Conservation (phyloP, 2,888 invertebrate species). For the Pardosa pseudoannulata region DNA sequence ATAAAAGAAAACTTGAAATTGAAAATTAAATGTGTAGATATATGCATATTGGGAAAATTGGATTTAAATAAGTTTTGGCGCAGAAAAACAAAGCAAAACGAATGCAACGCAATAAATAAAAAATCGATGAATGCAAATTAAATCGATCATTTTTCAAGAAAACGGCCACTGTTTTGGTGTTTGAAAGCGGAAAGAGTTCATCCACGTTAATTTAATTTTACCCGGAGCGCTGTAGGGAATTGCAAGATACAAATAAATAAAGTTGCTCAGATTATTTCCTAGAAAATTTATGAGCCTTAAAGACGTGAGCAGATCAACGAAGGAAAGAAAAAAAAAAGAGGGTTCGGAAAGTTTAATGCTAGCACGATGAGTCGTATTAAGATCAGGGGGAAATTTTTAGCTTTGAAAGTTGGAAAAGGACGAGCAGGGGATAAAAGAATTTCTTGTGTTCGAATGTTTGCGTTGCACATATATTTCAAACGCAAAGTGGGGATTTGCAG, state of each 20-base stretch:
- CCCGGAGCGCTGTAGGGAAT: constrained; percentile 17
- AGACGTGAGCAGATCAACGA: constrained; percentile 13
- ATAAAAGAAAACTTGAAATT: constrained; percentile 60
- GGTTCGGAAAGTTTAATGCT: neutral
- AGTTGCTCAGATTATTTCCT: constrained; percentile 25
- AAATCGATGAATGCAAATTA: constrained; percentile 48
- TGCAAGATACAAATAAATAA: constrained; percentile 32
- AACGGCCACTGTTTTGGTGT: neutral
- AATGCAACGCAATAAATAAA: constrained; percentile 39
- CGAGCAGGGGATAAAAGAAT: too few species aligned
- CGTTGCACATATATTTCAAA: too few species aligned
- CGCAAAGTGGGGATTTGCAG: too few species aligned
- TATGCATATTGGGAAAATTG: constrained; percentile 41
- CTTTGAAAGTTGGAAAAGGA: too few species aligned
- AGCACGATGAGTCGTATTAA: neutral
- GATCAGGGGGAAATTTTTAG: neutral
- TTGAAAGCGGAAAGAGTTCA: neutral
- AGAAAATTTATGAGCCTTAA: constrained; percentile 25
- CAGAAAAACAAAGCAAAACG: constrained; percentile 17
- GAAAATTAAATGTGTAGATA: constrained; percentile 63
- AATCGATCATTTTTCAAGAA: constrained; percentile 43
- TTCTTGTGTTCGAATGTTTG: too few species aligned
- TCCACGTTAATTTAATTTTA: constrained; percentile 32
- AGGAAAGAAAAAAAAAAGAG: neutral
- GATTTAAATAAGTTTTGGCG: constrained; percentile 37